Evolutionary conservation across 2,113 vertebrate genomes (phyloP), one percentile per base, ranked within the genome.

Genomic region (Epinephelus lanceolatus): DNA sequence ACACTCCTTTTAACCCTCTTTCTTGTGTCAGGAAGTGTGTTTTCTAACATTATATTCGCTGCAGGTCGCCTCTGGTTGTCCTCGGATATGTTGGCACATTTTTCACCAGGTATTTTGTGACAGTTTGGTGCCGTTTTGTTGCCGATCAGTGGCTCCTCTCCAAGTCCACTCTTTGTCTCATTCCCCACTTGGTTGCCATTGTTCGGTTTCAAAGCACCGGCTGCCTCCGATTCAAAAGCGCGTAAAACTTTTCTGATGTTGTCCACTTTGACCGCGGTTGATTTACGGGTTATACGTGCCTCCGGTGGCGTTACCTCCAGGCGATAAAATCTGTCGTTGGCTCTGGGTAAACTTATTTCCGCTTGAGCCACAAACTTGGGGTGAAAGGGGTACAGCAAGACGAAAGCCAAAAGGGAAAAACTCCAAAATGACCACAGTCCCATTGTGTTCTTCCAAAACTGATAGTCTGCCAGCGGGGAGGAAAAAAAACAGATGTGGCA

Each of bases 311-410:
- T 80, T 40, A 78, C 68, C 40, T 84, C 77, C 63, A 87, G 17
- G 18, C 67, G 83, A 71, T 83, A 42, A 76, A 82, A 88, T 66
- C 88, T 84, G 42, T 83, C 67, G 21, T 83, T 74, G 56, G 71
- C 59, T 74, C 66, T 79, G 3, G 57, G 62, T 25, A 78, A 92
- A 94, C 76, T 94, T 91, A 93, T 88, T 83, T 93, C 92, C 78
- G 90, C 93, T 23, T 74, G 73, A 79, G 87, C 84, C 74, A 30
- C 75, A 72, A 89, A 91, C 83, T 92, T 92, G 45, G 59, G 63
- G 33, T 80, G 80, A 81, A 91, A 84, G 40, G 71, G 30, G 40
- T 30, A 49, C 56, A 93, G 45, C 62, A 89, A 62, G 30, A 74
- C 62, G 33, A 80, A 82, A 69, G 79, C 77, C 69, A 89, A 76